Conservation (phyloP, 2,797 vertebrate species). For the Manis pentadactyla region DNA sequence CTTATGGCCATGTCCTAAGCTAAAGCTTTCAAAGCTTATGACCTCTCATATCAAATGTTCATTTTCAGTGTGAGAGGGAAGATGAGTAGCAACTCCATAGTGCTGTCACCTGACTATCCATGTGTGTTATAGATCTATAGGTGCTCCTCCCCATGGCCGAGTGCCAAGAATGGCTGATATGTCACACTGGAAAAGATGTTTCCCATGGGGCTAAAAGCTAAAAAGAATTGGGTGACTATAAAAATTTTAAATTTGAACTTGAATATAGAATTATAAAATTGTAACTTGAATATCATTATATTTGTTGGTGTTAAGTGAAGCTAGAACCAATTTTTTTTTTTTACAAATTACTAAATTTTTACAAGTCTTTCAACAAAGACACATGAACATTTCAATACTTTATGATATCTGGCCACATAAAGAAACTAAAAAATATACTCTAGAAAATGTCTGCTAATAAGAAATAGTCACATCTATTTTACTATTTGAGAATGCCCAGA, state of each 20-base stretch:
- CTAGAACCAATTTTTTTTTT: not conserved
- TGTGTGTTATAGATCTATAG: rapidly evolving
- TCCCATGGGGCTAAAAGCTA: not conserved
- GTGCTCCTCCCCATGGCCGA: not conserved
- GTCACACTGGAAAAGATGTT: rapidly evolving
- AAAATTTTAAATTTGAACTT: not conserved
- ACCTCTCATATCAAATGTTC: not conserved
- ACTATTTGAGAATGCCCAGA: not conserved
- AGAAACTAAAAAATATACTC: not conserved
- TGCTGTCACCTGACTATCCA: not conserved
- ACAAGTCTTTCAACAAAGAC: not conserved
- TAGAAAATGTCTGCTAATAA: not conserved
- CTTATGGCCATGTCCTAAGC: not conserved
- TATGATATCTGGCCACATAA: not conserved
- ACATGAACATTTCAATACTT: not conserved
- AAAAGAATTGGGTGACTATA: not conserved
- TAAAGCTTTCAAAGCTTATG: not conserved
- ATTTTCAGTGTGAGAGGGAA: not conserved
- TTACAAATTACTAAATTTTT: not conserved
- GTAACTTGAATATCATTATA: not conserved
- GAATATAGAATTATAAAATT: not conserved
- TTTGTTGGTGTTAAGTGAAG: not conserved
- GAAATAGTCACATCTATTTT: not conserved
- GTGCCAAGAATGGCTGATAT: not conserved
- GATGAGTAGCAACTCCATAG: too few species aligned